Evolutionary conservation across 2,797 vertebrate species (phyloP), one percentile per base, ranked within the genome.

Genomic region (Spondyliosoma cantharus): DNA sequence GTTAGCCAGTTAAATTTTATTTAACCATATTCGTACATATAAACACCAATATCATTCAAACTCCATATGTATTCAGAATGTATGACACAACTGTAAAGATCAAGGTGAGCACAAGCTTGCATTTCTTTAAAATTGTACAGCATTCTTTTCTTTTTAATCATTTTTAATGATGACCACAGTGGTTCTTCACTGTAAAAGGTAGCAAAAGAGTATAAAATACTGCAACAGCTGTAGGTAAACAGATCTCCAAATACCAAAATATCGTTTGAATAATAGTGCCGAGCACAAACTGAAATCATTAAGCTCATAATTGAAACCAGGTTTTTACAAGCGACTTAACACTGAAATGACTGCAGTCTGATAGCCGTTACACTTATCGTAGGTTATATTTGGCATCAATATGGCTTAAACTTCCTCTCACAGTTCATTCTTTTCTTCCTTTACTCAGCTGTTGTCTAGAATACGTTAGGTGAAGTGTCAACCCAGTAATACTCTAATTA

Each of bases 401-500:
- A 93, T 94, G 91, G 93, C 93, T 94, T 93, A 50, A 74, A 60
- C 85, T 91, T 90, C 90, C 91, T 90, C 87, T 89, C 90, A 86
- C 89, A 89, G 81, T 87, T 90, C 64, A 25, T 49, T 65, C 72
- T 71, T 70, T 25, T 29, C 62, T 76, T 65, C 53, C 54, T 81
- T 63, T 61, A 60, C 52, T 81, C 60, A 29, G 62, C 74, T 81
- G 70, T 49, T 80, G 57, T 63, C 74, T 59, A 46, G 5, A 76
- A 77, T 48, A 48, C 1, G 3, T 59, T 45, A 53, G 0, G 4
- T 24, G 42, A 46, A 52, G n/a, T 49, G 54, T 79, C 59, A 70
- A 76, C 52, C 49, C 60, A 54, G 27, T 72, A 24, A 54, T 60
- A 58, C n/a, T 64, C 58, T 56, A 82, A 68, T 68, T 22, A 62